Evolutionary conservation across 2,888 invertebrate genomes (phyloP), one percentile per base, ranked within the genome.

Genomic region (Lasius fuliginosus): DNA sequence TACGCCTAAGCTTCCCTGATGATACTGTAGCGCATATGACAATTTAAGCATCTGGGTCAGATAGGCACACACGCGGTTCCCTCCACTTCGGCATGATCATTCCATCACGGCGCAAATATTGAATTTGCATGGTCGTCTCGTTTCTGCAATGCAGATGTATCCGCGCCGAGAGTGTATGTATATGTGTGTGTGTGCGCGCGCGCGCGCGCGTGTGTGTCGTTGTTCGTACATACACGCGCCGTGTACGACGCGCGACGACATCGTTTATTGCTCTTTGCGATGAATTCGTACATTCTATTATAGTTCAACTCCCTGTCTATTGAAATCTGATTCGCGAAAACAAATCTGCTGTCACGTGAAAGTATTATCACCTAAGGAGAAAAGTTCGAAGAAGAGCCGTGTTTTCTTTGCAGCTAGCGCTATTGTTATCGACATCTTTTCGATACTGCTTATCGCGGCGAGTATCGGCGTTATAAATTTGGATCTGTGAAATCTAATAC

Each of bases 71-170:
- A 62, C 67, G 64, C 74, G 79, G 81, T 86, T 40, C 64, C 76
- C 88, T 62, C 12, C 46, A 74, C 81, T 84, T 79, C 67, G 83
- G 76, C 83, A 83, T 82, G 90, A 90, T 90, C 90, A 84, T 89
- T 88, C 89, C 88, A 89, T 89, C 89, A 82, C 65, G 85, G 83
- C 68, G 82, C 90, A 90, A 90, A 90, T 89, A 90, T 90, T 89
- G 90, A 90, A 90, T 90, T 90, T 90, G 87, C 90, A 89, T 85
- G 89, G 90, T 75, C 87, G 85, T 89, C 89, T 90, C 88, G 89
- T 89, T 90, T 86, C 90, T 90, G 90, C 90, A 90, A 86, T 90
- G 90, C 90, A 88, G 90, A 89, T 90, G 84, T 87, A 87, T 85
- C 83, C 88, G 82, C 79, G 71, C 56, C 68, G 60, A 84, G 77